These are phyloP conservation scores for Pithys albifrons DNA, from an alignment of 2,113 vertebrate genomes.

Conservation along the genomic window DNA sequence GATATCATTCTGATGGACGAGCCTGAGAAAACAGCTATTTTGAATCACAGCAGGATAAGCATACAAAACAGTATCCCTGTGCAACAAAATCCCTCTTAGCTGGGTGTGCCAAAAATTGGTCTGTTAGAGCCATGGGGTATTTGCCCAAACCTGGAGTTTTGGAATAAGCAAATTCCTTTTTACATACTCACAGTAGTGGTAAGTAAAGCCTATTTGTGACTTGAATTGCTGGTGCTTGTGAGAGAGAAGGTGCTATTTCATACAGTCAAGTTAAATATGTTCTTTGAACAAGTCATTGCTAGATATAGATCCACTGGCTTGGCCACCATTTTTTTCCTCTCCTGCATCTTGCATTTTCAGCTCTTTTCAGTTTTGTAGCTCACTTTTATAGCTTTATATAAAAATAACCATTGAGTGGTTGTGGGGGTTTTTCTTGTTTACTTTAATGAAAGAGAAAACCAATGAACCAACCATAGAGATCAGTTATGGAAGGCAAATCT, in stretches of 20 bases:
- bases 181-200: neutral
- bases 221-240: neutral
- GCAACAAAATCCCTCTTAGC: neutral
- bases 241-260: accelerated
- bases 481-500: neutral
- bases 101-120: neutral
- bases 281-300: neutral
- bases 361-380: neutral
- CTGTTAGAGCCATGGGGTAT: neutral
- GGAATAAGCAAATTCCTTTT: slow-evolving; percentile 12
- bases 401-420: neutral
- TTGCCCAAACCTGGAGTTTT: neutral
- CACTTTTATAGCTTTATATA: neutral
- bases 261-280: neutral
- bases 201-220: neutral
- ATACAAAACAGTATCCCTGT: neutral
- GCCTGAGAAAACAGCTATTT: slow-evolving; percentile 38
- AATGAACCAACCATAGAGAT: accelerated
- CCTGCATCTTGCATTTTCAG: neutral
- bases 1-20: neutral
- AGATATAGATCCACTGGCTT: neutral
- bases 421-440: neutral
- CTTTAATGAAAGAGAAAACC: neutral
- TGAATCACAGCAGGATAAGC: neutral
- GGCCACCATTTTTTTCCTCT: neutral